Base-by-base conservation (phyloP, 2,888 invertebrate species). In the Brenthis hecate region DNA sequence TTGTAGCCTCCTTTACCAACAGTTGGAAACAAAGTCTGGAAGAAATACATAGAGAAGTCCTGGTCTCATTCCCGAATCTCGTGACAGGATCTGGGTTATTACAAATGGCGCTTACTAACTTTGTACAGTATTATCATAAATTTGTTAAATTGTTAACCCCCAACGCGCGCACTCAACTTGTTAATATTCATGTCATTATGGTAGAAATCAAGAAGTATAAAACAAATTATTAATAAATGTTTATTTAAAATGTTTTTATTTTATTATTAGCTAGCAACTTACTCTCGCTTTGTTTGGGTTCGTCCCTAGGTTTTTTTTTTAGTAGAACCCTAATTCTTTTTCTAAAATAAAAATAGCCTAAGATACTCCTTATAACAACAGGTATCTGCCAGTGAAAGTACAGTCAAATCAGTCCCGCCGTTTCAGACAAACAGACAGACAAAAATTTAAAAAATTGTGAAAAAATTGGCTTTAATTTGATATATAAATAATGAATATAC, bases 121-220 rank as follows among this genome's bases (percentile, higher is more conserved):
- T 99, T 70, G 97, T 99, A 70, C 98, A 99, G 88, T 99, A 99
- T 93, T 99, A 99, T 86, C 98, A 99, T 86, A 95, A 98, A 78
- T 99, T 99, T 86, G 98, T 98, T 78, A 99, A 99, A 87, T 94
- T 99, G 28, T 90, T 99, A 28, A 96, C 97, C 11, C 97, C 98
- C 19, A 96, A 96, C 83, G 95, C 96, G 0, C 94, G 96, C 74
- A 96, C 97, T 8, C 98, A 99, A 85, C 94, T 99, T 65, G 98
- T 99, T 4, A 99, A 99, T 85, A 98, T 99, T 81, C 99, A 99
- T 92, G 98, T 99, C 71, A 97, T 99, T 70, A 99, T 99, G 98
- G 98, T 99, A 2, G 99, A 99, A 94, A 97, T 99, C 74, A 99
- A 99, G 89, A 99, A 99, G 92, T 99, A 99, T 89, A 99, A 99